A percentile compares a stretch with the other conserved stretches of the same genome.
Evolutionary conservation across 1,140 invertebrate genomes (phyloP).

Genomic region (Dendroctonus ponderosae): DNA sequence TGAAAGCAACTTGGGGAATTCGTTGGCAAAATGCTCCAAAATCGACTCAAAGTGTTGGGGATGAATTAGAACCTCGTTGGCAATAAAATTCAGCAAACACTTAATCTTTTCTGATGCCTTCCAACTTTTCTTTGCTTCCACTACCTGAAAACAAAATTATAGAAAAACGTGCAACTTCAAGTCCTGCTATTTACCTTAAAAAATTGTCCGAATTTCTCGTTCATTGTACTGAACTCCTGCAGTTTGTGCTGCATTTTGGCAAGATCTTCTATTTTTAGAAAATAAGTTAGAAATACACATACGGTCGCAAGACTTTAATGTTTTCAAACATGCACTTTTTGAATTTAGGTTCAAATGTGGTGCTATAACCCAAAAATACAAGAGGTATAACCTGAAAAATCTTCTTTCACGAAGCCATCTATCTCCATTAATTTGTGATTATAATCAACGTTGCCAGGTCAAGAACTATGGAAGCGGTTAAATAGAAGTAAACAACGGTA

Average conservation of each 20-base stretch:
- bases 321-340: too few species aligned
- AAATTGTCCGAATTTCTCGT: conserved; percentile 37
- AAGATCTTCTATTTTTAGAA: conserved; percentile 13
- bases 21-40: conserved; percentile 34
- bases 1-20: conserved; percentile 39
- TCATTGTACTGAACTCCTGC: conserved; percentile 35
- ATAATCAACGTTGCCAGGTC: too few species aligned
- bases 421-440: too few species aligned
- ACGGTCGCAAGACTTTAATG: too few species aligned
- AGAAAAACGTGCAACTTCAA: conserved; percentile 3
- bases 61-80: conserved; percentile 36
- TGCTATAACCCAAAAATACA: too few species aligned
- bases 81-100: conserved; percentile 34
- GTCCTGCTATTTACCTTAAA: conserved; percentile 33
- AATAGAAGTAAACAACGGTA: too few species aligned
- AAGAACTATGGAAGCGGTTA: too few species aligned
- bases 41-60: conserved; percentile 39
- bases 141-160: conserved; percentile 18
- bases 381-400: too few species aligned
- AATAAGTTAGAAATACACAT: too few species aligned
- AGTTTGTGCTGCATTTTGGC: conserved; percentile 26
- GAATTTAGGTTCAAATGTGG: too few species aligned
- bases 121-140: conserved; percentile 15
- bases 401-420: too few species aligned
- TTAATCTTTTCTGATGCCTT: conserved; percentile 22